These are phyloP conservation scores for Anticlea derivata DNA, from an alignment of 2,888 invertebrate species.

Conservation along the genomic window DNA sequence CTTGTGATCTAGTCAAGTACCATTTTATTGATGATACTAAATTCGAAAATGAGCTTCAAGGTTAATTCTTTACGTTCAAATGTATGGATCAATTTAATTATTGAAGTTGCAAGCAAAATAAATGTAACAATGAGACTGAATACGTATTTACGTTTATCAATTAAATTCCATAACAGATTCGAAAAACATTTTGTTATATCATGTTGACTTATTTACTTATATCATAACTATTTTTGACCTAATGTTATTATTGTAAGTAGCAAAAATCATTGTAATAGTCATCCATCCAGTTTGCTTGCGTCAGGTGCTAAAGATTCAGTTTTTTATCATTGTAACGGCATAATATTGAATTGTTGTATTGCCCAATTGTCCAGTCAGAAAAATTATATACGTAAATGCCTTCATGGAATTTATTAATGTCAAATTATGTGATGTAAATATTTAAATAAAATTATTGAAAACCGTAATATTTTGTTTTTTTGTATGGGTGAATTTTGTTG, in stretches of 20 bases:
- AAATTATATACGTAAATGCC: slow-evolving; percentile 20
- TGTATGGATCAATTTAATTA: slow-evolving; percentile 23
- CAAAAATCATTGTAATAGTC: slow-evolving; percentile 37
- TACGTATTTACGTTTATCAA: slow-evolving; percentile 63
- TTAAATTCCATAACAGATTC: slow-evolving; percentile 36
- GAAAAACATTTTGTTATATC: slow-evolving; percentile 9
- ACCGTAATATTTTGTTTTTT: slow-evolving; percentile 7
- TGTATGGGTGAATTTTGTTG: neutral
- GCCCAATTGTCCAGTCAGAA: slow-evolving; percentile 45
- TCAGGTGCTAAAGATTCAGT: slow-evolving; percentile 54
- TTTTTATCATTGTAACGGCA: slow-evolving; percentile 18
- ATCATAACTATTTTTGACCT: no score
- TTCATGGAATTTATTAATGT: slow-evolving; percentile 40
- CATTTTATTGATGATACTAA: slow-evolving; percentile 37
- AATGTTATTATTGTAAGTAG: slow-evolving; percentile 4
- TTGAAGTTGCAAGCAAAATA: slow-evolving; percentile 47
- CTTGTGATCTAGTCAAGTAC: slow-evolving; percentile 57
- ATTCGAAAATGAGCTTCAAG: no score
- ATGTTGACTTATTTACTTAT: slow-evolving; percentile 1
- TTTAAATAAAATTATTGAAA: slow-evolving; percentile 68
- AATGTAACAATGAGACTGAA: slow-evolving; percentile 70
- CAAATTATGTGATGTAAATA: slow-evolving; percentile 74
- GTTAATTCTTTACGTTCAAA: no score
- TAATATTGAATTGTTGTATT: slow-evolving; percentile 38
- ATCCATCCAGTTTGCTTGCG: slow-evolving; percentile 67